These are phyloP conservation scores for Chelonus insularis DNA, from an alignment of 1,140 invertebrate genomes.

Conservation along the genomic window DNA sequence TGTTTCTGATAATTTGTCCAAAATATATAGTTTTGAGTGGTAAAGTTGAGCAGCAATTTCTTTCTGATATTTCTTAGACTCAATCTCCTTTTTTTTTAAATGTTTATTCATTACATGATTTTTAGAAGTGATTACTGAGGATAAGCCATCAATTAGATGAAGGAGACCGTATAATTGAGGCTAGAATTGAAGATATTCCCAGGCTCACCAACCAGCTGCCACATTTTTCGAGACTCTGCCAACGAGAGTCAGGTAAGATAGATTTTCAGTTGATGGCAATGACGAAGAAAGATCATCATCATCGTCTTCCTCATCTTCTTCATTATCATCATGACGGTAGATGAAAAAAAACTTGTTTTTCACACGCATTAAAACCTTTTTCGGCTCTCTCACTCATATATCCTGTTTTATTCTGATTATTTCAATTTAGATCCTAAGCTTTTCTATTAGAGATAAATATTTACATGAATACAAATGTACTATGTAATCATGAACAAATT, in stretches of 20 bases:
- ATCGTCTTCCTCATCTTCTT: slow-evolving; percentile 28
- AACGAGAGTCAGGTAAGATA: no score
- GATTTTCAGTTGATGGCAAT: slow-evolving; percentile 17
- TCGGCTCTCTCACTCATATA: not conserved
- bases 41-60: no score
- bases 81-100: no score
- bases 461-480: not conserved
- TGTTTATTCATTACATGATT: not conserved
- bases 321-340: slow-evolving; percentile 34
- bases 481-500: no score
- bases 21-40: no score
- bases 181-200: slow-evolving; percentile 44
- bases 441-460: no score
- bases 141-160: slow-evolving; percentile 38
- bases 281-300: slow-evolving; percentile 36
- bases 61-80: no score
- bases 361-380: slow-evolving; percentile 27
- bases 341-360: slow-evolving; percentile 43
- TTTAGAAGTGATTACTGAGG: not conserved
- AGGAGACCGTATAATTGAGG: slow-evolving; percentile 47
- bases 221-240: slow-evolving; percentile 18
- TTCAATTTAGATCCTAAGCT: not conserved
- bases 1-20: no score
- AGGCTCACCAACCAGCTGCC: slow-evolving; percentile 49
- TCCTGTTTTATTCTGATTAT: not conserved